Conservation (phyloP, 2,113 vertebrate species). For the Spea multiplicata region DNA sequence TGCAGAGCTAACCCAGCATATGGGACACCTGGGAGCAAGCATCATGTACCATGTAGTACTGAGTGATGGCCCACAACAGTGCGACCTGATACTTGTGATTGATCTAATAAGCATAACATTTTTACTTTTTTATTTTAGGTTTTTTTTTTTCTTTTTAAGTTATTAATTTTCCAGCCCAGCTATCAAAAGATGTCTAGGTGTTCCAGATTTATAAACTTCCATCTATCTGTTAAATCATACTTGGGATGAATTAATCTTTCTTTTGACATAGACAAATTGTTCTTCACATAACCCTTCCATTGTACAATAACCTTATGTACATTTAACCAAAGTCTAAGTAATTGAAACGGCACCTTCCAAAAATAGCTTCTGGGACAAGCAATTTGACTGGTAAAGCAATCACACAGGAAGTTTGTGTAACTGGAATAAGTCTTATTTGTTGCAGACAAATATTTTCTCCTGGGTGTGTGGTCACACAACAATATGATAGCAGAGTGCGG, state of each 20-base stretch:
- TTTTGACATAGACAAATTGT: conserved; percentile 16
- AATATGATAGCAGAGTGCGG: background rate
- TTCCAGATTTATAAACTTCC: conserved; percentile 1
- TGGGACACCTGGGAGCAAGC: too few species aligned
- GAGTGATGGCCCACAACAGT: too few species aligned
- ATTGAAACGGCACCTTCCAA: conserved; percentile 29
- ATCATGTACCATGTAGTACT: too few species aligned
- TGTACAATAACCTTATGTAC: conserved; percentile 21
- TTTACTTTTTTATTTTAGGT: too few species aligned
- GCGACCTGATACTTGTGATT: too few species aligned
- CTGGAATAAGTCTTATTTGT: background rate
- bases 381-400: conserved; percentile 8
- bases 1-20: too few species aligned
- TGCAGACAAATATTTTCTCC: background rate
- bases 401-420: conserved; percentile 27
- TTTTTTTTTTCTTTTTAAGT: too few species aligned
- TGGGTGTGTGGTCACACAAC: background rate
- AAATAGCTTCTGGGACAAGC: conserved; percentile 20
- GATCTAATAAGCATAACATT: too few species aligned
- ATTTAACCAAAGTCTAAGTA: conserved; percentile 25
- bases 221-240: background rate
- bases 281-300: conserved; percentile 28
- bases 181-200: too few species aligned
- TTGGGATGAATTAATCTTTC: conserved; percentile 7
- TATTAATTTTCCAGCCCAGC: too few species aligned